Evolutionary conservation across 1,140 invertebrate genomes (phyloP).

Genomic region (Drosophila cardini): DNA sequence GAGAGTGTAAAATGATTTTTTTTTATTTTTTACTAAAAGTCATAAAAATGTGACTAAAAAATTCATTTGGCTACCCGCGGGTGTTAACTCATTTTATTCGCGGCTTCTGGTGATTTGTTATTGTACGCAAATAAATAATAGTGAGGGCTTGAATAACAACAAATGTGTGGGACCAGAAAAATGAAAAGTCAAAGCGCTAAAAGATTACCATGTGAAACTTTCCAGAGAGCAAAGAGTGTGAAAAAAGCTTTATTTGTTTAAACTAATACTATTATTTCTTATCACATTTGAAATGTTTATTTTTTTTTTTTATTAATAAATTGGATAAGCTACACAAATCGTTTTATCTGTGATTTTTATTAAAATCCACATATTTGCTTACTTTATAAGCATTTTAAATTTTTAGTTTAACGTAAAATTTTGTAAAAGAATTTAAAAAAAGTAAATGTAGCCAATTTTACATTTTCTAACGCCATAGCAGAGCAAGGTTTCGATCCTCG

Average conservation of each 20-base stretch:
- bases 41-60: not conserved
- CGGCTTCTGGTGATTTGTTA: not conserved
- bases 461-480: conserved; percentile 86
- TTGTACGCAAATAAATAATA: conserved; percentile 1
- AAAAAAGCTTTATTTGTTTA: too few species aligned
- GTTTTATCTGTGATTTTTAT: too few species aligned
- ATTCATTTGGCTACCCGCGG: not conserved
- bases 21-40: not conserved
- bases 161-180: not conserved
- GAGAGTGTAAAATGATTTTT: conserved; percentile 2
- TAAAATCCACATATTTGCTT: too few species aligned
- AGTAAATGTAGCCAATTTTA: not conserved
- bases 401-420: not conserved
- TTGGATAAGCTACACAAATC: too few species aligned
- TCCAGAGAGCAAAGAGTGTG: too few species aligned
- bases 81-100: conserved; percentile 4
- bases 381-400: not conserved
- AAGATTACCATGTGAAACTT: not conserved
- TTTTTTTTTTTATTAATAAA: too few species aligned
- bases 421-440: conserved; percentile 4
- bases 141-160: not conserved
- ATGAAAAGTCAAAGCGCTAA: not conserved
- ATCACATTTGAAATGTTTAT: too few species aligned
- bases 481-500: conserved; percentile 97
- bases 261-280: too few species aligned